A percentile compares a stretch with the other conserved stretches of the same genome.
These are phyloP conservation scores for Numenius phaeopus DNA, from an alignment of 2,797 vertebrate genomes.

Conservation along the genomic window DNA sequence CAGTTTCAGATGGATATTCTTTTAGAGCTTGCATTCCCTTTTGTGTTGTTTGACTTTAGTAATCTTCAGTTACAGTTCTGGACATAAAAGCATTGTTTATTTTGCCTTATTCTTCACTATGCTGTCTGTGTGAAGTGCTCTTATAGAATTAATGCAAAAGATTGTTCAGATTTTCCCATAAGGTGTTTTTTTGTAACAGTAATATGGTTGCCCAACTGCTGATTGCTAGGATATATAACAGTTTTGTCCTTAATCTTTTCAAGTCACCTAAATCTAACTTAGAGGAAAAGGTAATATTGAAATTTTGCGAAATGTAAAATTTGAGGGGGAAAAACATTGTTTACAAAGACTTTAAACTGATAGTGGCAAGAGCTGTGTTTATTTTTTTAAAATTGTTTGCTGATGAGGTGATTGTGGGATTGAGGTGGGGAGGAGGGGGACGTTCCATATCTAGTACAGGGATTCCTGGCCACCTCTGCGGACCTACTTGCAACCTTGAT, in stretches of 20 bases:
- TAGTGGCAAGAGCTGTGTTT: neutral
- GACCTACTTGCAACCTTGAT: neutral
- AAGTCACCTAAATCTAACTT: neutral
- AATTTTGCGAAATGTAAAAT: neutral
- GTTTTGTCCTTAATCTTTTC: neutral
- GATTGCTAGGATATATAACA: neutral
- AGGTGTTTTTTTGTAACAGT: neutral
- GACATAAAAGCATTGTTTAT: neutral
- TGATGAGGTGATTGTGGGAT: neutral
- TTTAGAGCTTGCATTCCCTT: neutral
- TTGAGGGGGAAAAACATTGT: neutral
- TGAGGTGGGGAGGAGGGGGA: neutral
- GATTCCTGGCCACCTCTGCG: neutral
- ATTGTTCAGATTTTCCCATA: neutral
- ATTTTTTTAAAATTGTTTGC: neutral
- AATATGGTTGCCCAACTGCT: neutral
- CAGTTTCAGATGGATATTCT: neutral
- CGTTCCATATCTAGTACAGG: neutral
- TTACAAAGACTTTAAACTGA: neutral
- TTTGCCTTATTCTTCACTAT: neutral
- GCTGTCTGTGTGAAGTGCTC: neutral
- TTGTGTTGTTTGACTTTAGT: neutral
- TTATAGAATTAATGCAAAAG: neutral
- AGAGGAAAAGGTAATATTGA: neutral
- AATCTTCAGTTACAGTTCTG: neutral